Base-by-base conservation (phyloP, 2,797 vertebrate species). In the Hydrolagus colliei region DNA sequence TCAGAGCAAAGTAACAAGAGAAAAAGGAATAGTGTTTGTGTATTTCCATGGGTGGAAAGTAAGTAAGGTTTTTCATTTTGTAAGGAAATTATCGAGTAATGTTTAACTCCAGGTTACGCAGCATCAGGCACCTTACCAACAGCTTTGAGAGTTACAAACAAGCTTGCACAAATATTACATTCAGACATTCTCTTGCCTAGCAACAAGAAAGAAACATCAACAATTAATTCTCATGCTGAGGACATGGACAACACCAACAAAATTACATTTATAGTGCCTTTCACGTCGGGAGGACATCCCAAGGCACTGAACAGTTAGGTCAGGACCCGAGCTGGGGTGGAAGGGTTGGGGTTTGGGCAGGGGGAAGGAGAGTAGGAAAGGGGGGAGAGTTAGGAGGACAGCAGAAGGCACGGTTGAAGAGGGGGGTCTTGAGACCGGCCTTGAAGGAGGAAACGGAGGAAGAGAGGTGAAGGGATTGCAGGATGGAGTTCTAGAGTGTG, bases 141-240 rank as follows among this genome's bases (percentile, higher is more conserved):
- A 75, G 73, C 68, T 75, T 27, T 75, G 73, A 75, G 41, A 75
- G 20, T 10, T 14, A 20, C 52, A 76, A 76, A 52, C 35, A 76
- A 76, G 20, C 35, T 8, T 16, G 4, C 35, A 52, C 12, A 14
- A 41, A 76, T 59, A 18, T 76, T 18, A 6, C 9, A 35, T 76
- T 74, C 22, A 74, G 22, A 74, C 7, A 74, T 74, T 74, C 32
- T 74, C 73, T 74, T 74, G 73, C 73, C 20, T n/a, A n/a, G 20
- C 61, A 65, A 79, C 77, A 63, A 63, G n/a, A n/a, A 13, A 79
- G 61, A 79, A 79, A 79, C 61, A 16, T 79, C n/a, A 79, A 74
- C 22, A 63, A 16, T 65, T 22, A 52, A 74, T 74, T 74, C 73
- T 74, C 73, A 74, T 12, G 73, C 27, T 32, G 73, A 32, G 73